Conservation (phyloP, 2,888 invertebrate species). For the Drosophila pullipes region DNA sequence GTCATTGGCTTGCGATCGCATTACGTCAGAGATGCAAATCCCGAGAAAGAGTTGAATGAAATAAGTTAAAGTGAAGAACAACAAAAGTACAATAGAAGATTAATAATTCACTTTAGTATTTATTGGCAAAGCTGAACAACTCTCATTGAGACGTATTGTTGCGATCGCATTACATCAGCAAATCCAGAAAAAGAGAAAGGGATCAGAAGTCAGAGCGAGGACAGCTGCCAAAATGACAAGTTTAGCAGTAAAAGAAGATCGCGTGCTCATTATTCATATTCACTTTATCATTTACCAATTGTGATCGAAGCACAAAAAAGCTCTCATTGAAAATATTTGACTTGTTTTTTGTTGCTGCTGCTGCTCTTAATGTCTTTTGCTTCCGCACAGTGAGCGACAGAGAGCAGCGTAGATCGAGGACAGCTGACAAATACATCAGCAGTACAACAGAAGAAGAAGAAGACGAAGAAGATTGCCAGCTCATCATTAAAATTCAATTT, state of each 20-base stretch:
- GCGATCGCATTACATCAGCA: conserved; percentile 42
- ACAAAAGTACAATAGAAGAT: neutral
- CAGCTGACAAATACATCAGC: neutral
- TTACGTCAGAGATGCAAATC: conserved; percentile 33
- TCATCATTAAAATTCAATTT: conserved; percentile 1
- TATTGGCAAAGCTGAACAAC: neutral
- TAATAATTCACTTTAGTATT: neutral
- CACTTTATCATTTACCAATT: neutral
- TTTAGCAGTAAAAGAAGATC: neutral
- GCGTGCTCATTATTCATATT: neutral
- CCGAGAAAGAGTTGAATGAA: neutral
- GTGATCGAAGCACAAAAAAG: neutral
- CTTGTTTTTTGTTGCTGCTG: neutral
- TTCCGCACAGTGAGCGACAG: neutral
- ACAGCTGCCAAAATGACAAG: neutral
- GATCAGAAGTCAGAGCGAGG: neutral
- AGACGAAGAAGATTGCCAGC: neutral
- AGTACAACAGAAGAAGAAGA: neutral
- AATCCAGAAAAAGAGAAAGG: neutral
- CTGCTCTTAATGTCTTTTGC: neutral
- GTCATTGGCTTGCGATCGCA: conserved; percentile 57
- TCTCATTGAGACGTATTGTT: neutral
- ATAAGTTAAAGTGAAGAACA: neutral
- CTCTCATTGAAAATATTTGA: conserved; percentile 1
- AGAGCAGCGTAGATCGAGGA: neutral